phyloP scores from a whole-genome alignment of 2,113 vertebrate genomes.

The Semnornis frantzii region DNA sequence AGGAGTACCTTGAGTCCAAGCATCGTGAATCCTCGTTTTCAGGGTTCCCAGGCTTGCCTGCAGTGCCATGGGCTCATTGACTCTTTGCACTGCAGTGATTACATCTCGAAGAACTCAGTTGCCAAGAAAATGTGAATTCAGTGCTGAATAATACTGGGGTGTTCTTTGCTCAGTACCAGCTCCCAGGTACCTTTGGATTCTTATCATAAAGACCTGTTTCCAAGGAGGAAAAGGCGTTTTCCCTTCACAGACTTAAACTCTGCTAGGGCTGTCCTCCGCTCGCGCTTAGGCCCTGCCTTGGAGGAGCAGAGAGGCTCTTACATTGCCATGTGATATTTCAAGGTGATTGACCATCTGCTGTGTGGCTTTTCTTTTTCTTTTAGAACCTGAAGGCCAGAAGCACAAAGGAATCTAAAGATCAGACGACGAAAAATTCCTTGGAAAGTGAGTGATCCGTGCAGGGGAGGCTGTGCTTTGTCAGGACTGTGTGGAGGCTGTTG shows the following conservation, averaged over 20 bases:
- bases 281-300: not conserved
- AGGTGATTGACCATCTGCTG: slow-evolving; percentile 8
- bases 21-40: not conserved
- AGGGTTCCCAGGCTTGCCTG: not conserved
- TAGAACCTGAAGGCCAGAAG: slow-evolving; percentile 95
- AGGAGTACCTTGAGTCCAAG: not conserved
- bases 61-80: not conserved
- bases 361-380: slow-evolving; percentile 19
- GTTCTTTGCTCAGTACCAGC: not conserved
- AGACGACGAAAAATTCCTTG: slow-evolving; percentile 89
- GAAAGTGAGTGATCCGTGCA: slow-evolving; percentile 84
- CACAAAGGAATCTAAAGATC: slow-evolving; percentile 92
- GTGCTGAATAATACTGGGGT: not conserved
- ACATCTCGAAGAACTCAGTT: not conserved
- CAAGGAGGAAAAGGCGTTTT: not conserved
- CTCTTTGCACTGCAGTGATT: not conserved
- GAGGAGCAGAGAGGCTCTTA: not conserved
- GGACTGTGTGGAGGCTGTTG: not conserved
- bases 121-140: not conserved
- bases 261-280: not conserved
- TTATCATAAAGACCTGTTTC: not conserved
- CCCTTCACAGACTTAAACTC: not conserved
- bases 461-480: slow-evolving; percentile 24
- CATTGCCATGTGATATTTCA: not conserved
- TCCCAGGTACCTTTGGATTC: not conserved